These are phyloP conservation scores for Caranx melampygus DNA, from an alignment of 2,113 vertebrate genomes.

Conservation along the genomic window DNA sequence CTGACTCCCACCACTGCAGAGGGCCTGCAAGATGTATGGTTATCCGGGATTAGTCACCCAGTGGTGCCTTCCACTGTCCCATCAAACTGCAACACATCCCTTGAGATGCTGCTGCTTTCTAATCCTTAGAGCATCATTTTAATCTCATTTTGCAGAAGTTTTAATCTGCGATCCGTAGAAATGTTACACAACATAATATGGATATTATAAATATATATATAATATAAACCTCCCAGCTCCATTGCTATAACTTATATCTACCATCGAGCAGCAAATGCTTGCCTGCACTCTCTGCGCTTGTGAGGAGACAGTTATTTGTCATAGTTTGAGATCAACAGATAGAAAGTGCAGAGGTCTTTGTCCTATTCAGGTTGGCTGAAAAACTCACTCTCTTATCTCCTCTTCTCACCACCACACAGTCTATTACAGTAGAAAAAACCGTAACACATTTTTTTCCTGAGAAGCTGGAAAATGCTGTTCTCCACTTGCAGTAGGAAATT, in stretches of 20 bases:
- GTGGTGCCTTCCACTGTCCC: background rate
- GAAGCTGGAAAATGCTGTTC: slow-evolving; percentile 7
- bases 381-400: background rate
- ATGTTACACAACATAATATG: background rate
- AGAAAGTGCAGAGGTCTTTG: too few relatives aligned
- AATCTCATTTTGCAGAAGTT: background rate
- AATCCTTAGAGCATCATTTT: background rate
- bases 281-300: background rate
- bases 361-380: too few relatives aligned
- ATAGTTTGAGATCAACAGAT: too few relatives aligned
- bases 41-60: background rate
- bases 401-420: background rate
- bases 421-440: slow-evolving; percentile 13
- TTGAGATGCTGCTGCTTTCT: slow-evolving; percentile 2
- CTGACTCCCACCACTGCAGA: background rate
- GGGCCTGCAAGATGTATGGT: background rate
- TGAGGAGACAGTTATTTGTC: too few relatives aligned
- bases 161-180: too few relatives aligned
- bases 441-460: background rate
- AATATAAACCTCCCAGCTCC: background rate
- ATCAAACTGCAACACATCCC: slow-evolving; percentile 24
- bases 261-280: background rate
- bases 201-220: background rate
- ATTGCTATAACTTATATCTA: background rate
- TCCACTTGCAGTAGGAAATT: slow-evolving; percentile 1